These are phyloP conservation scores for Antrozous pallidus DNA, from an alignment of 2,797 vertebrate species.

Conservation along the genomic window DNA sequence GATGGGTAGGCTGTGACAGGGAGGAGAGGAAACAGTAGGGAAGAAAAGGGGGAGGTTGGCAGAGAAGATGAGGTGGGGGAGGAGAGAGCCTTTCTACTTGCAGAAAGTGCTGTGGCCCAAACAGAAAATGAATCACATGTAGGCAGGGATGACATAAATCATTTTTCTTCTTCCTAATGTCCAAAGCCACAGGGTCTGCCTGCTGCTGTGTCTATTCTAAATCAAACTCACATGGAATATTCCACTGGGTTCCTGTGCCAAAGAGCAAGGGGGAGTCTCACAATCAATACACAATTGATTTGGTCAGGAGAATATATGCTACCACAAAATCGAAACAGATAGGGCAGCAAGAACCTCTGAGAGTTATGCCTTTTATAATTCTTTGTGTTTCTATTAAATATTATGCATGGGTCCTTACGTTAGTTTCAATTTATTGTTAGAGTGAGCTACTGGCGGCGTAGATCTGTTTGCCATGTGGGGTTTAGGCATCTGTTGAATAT, in stretches of 20 bases:
- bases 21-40: not conserved
- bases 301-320: conserved; percentile 33
- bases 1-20: not conserved
- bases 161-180: conserved; percentile 30
- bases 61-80: not conserved
- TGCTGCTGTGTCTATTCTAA: conserved; percentile 24
- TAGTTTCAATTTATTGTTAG: conserved; percentile 56
- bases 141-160: conserved; percentile 51
- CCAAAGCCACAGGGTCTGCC: conserved; percentile 49
- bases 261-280: conserved; percentile 47
- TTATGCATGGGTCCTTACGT: conserved; percentile 39
- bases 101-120: not conserved
- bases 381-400: conserved; percentile 71
- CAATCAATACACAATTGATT: conserved; percentile 55
- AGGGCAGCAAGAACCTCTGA: not conserved
- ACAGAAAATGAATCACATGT: conserved; percentile 61
- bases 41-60: not conserved
- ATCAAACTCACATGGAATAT: conserved; percentile 57
- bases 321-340: conserved; percentile 35
- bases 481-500: conserved; percentile 80
- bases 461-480: conserved; percentile 75
- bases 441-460: conserved; percentile 60
- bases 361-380: conserved; percentile 35
- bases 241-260: conserved; percentile 27
- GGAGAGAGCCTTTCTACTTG: not conserved